Percentiles rank a stretch among this genome's conserved stretches.
These are phyloP conservation scores for Melanotaenia nigrans DNA, from an alignment of 2,797 vertebrate genomes.

Conservation along the genomic window DNA sequence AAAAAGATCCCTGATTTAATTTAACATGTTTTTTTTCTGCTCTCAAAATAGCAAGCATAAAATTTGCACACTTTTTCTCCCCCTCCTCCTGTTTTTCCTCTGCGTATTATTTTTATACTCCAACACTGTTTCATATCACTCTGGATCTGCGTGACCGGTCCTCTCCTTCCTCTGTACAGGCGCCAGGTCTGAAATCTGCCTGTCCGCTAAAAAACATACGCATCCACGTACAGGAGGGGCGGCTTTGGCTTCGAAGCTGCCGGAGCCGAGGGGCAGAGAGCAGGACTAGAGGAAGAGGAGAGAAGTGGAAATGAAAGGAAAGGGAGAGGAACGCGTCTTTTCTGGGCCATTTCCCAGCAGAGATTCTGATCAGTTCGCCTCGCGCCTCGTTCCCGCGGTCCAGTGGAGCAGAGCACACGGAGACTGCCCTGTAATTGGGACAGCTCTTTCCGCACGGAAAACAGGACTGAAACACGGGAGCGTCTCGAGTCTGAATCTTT, in stretches of 20 bases:
- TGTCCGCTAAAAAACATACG: conserved; percentile 69
- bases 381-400: conserved; percentile 60
- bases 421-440: conserved; percentile 69
- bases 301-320: conserved; percentile 17
- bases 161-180: conserved; percentile 57
- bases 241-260: conserved; percentile 47
- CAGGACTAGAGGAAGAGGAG: conserved; percentile 42
- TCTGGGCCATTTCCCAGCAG: conserved; percentile 63
- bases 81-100: conserved; percentile 14
- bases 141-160: conserved; percentile 54
- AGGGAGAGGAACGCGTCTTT: conserved; percentile 18
- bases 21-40: conserved; percentile 8
- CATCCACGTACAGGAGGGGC: conserved; percentile 56
- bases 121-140: conserved; percentile 36
- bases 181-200: conserved; percentile 75
- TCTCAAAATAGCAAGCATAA: conserved; percentile 12
- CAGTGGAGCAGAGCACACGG: conserved; percentile 66
- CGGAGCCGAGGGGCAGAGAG: conserved; percentile 61
- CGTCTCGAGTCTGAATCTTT: conserved; percentile 1
- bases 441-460: conserved; percentile 60
- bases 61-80: conserved; percentile 9
- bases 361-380: conserved; percentile 60
- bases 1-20: conserved; percentile 10
- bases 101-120: conserved; percentile 36
- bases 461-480: conserved; percentile 13